A percentile compares a stretch with the other conserved stretches of the same genome.
Conservation (phyloP, 2,888 invertebrate genomes). For the Chaetoderma sp. region DNA sequence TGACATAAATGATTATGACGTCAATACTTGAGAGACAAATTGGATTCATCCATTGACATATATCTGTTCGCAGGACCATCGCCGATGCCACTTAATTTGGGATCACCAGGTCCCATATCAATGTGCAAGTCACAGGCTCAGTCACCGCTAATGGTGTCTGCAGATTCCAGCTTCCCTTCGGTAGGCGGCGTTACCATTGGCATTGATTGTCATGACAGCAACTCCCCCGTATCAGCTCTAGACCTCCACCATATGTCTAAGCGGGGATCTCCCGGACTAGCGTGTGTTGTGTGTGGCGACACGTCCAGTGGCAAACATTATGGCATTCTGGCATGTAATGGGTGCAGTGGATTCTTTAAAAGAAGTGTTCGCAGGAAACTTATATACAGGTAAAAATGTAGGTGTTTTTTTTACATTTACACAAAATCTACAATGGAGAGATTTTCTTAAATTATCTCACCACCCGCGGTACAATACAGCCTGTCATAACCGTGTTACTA, state of each 20-base stretch:
- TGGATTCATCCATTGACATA: too few relatives aligned
- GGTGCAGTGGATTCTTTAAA: constrained; percentile 99
- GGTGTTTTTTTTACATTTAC: background rate
- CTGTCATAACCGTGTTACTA: too few relatives aligned
- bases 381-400: constrained; percentile 85
- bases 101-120: background rate
- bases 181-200: too few relatives aligned
- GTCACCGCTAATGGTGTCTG: background rate
- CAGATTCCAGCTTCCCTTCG: constrained; percentile 2
- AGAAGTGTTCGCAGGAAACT: constrained; percentile 94
- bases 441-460: background rate
- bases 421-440: background rate
- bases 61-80: too few relatives aligned
- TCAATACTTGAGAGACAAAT: too few relatives aligned
- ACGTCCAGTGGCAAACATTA: constrained; percentile 98
- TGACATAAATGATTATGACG: too few relatives aligned
- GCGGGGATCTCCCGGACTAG: constrained; percentile 76
- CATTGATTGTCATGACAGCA: background rate
- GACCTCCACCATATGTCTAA: constrained; percentile 45
- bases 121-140: background rate
- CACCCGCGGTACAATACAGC: too few relatives aligned
- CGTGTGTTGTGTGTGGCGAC: constrained; percentile 95
- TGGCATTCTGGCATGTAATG: constrained; percentile 97
- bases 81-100: background rate
- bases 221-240: background rate